Evolutionary conservation across 1,140 invertebrate genomes (phyloP), one percentile per base, ranked within the genome.

Genomic region (Caenorhabditis briggsae): DNA sequence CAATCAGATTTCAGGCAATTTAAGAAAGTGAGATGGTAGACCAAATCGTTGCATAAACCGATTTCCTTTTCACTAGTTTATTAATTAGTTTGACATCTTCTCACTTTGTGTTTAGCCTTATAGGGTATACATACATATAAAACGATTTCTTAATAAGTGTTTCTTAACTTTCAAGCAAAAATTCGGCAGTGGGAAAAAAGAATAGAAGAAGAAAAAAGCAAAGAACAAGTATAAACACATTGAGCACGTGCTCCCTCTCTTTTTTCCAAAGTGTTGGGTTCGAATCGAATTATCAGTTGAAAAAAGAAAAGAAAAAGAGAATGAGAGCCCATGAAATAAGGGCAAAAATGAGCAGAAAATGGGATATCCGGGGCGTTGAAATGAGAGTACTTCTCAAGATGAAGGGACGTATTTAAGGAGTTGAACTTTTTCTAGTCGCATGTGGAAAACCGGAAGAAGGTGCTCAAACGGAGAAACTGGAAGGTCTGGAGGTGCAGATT

Each of bases 181-280:
- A n/a, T 59, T 20, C 56, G n/a, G n/a, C 61, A 65, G 18, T 23
- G 33, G 14, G 61, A 9, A 11, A 11, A 70, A 46, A 20, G 18
- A 25, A 20, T n/a, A 43, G 25, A 14, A 41, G 64, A 46, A 41
- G 0, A 78, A 50, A 78, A 78, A 50, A 78, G 70, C 46, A 78
- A 78, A 78, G 70, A 78, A 46, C 70, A 78, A 78, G 70, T 5
- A 78, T 78, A 78, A 78, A 78, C 70, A 78, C 46, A 78, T 78
- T 23, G 70, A 78, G 70, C 70, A 78, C 70, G 70, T 78, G 70
- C 70, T 78, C 14, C n/a, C 70, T 78, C 70, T 78, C 11, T 18
- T 46, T 78, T 50, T 41, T 48, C 41, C 23, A 25, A 70, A 70
- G 70, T 12, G 70, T 78, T 41, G 70, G 46, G 70, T 48, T 70